phyloP scores from a whole-genome alignment of 2,888 invertebrate species.

The Drosophila engyochracea region DNA sequence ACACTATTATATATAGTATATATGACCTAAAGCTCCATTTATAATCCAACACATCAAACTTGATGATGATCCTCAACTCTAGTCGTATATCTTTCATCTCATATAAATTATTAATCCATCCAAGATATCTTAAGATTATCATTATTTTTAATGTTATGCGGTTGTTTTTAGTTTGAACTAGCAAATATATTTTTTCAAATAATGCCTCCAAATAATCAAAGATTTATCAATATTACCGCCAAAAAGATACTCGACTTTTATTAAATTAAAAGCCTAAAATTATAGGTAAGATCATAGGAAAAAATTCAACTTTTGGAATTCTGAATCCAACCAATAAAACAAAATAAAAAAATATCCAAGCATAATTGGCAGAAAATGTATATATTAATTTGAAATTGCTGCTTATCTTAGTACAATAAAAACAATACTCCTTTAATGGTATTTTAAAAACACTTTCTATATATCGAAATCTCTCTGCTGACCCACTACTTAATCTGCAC shows the following conservation, averaged over 20 bases:
- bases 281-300: neutral
- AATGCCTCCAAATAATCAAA: neutral
- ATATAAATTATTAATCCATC: neutral
- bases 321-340: neutral
- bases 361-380: neutral
- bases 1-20: neutral
- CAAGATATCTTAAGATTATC: neutral
- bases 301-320: neutral
- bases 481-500: neutral
- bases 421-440: neutral
- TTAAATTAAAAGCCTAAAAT: neutral
- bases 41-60: neutral
- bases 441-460: neutral
- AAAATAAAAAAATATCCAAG: neutral
- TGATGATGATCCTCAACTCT: neutral
- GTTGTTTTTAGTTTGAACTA: neutral
- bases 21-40: neutral
- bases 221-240: neutral
- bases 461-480: neutral
- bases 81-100: neutral
- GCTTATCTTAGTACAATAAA: neutral
- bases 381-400: neutral
- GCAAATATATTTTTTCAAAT: neutral
- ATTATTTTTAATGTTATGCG: neutral
- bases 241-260: neutral